Percentiles rank a stretch among this genome's conserved stretches.
Conservation (phyloP, 2,888 invertebrate genomes). For the Aelia acuminata region DNA sequence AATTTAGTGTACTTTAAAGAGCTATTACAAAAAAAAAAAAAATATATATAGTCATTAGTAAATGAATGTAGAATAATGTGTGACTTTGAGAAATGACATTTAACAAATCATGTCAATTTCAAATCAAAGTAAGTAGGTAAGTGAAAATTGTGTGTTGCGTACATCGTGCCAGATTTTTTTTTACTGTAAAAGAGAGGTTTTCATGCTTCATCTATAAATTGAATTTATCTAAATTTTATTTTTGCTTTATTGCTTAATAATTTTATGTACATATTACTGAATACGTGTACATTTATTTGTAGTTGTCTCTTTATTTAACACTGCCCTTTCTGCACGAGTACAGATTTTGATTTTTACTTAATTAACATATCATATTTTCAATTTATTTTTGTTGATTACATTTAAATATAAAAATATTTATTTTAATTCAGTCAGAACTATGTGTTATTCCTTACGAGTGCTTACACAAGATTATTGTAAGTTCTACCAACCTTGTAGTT, state of each 20-base stretch:
- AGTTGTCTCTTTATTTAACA: neutral
- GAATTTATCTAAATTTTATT: neutral
- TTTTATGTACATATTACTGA: neutral
- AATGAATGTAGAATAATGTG: too few relatives aligned
- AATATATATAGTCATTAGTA: too few relatives aligned
- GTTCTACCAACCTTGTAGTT: neutral
- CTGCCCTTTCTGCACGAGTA: neutral
- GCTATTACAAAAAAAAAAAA: too few relatives aligned
- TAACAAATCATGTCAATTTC: too few relatives aligned
- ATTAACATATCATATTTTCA: neutral
- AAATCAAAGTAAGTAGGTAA: too few relatives aligned
- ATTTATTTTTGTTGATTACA: neutral
- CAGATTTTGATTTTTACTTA: neutral
- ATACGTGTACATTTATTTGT: neutral
- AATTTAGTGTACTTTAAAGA: too few relatives aligned
- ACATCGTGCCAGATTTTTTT: too few relatives aligned
- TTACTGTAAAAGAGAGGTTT: neutral
- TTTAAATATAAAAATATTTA: neutral
- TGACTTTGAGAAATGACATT: too few relatives aligned
- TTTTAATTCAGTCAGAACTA: neutral
- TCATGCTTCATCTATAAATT: neutral
- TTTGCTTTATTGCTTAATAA: neutral
- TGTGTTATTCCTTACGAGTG: neutral
- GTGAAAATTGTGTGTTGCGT: too few relatives aligned
- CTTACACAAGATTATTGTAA: neutral